Percentiles rank a stretch among this genome's conserved stretches.
These are phyloP conservation scores for Hypsibius dujardini DNA, from an alignment of 1,140 invertebrate species.

Conservation along the genomic window DNA sequence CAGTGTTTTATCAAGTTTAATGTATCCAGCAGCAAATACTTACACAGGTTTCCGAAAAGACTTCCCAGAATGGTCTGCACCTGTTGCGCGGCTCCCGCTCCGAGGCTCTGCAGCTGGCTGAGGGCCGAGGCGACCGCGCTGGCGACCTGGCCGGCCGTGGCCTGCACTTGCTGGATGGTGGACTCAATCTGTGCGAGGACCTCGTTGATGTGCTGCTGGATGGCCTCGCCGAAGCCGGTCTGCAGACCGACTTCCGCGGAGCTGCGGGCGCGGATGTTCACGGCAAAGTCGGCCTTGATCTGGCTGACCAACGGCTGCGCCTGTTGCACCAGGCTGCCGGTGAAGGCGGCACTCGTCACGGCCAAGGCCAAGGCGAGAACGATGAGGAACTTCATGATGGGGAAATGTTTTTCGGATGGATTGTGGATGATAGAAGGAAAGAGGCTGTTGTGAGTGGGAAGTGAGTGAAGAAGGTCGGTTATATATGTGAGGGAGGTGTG, in stretches of 20 bases:
- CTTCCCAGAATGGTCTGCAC: neutral
- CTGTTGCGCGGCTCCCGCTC: neutral
- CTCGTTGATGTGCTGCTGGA: neutral
- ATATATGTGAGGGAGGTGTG: too few species aligned
- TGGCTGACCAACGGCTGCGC: neutral
- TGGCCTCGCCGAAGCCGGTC: neutral
- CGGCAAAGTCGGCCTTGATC: neutral
- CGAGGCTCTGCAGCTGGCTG: neutral
- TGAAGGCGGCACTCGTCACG: neutral
- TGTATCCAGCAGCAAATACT: neutral
- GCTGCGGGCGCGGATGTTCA: neutral
- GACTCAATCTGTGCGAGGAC: neutral
- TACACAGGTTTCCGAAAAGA: neutral
- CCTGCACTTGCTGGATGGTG: neutral
- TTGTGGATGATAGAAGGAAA: too few species aligned
- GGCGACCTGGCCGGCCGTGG: neutral
- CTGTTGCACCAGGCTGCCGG: neutral
- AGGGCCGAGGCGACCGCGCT: neutral
- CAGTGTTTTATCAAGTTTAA: too few species aligned
- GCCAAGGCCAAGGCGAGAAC: constrained; percentile 8
- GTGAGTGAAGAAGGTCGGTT: too few species aligned
- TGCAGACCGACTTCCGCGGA: neutral
- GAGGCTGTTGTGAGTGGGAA: too few species aligned
- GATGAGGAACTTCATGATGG: neutral
- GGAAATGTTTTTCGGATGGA: too few species aligned